A percentile compares a stretch with the other conserved stretches of the same genome.
These are phyloP conservation scores for Phataginus tricuspis DNA, from an alignment of 2,797 vertebrate genomes.

Conservation along the genomic window DNA sequence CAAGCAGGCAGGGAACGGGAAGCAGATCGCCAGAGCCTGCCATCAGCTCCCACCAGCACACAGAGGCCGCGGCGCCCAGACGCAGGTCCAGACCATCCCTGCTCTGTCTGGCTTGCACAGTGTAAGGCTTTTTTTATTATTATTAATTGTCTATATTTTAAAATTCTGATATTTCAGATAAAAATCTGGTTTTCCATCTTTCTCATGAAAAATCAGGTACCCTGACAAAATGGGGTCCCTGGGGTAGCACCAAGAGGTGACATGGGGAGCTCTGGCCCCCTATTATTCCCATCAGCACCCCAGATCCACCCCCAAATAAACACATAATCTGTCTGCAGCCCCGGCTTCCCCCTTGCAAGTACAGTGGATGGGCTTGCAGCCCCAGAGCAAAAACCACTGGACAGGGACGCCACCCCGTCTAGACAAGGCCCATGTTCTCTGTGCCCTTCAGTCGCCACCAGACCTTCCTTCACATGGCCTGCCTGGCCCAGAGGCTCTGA, in stretches of 20 bases:
- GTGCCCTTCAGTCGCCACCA: background rate
- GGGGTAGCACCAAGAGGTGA: background rate
- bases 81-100: too few relatives aligned
- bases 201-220: conserved; percentile 29
- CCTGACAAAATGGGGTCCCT: background rate
- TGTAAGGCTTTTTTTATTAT: background rate
- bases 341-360: background rate
- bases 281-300: too few relatives aligned
- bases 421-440: background rate
- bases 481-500: background rate
- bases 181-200: conserved; percentile 20
- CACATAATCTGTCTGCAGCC: background rate
- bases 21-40: background rate
- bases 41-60: background rate
- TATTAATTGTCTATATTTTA: conserved; percentile 25
- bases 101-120: background rate
- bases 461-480: background rate
- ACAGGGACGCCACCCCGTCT: background rate
- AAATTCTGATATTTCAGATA: background rate
- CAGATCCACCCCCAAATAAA: background rate
- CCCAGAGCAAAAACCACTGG: background rate
- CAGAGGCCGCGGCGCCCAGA: background rate
- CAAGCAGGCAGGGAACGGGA: too few relatives aligned
- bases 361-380: background rate
- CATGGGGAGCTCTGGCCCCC: background rate